phyloP scores from a whole-genome alignment of 2,113 vertebrate species.

The Xiphophorus maculatus region DNA sequence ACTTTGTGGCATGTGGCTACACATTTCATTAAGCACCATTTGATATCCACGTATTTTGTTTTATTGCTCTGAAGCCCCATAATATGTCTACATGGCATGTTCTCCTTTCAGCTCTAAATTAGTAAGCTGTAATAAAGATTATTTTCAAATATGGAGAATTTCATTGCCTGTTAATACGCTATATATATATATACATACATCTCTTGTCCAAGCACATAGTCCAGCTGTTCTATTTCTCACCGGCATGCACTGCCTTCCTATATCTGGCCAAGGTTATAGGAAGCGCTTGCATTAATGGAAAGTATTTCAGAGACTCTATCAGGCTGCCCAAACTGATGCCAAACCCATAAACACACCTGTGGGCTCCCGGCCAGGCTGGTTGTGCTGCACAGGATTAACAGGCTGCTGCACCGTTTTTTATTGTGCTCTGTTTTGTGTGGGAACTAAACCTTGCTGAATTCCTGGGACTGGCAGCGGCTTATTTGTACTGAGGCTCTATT shows the following conservation, averaged over 20 bases:
- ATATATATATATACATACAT: background rate
- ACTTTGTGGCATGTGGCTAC: constrained; percentile 32
- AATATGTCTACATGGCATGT: constrained; percentile 28
- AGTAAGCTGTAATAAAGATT: constrained; percentile 4
- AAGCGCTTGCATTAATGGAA: constrained; percentile 48
- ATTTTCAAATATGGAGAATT: background rate
- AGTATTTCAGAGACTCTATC: constrained; percentile 47
- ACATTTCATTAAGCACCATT: constrained; percentile 7
- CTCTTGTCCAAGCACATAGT: background rate
- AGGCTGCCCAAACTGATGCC: constrained; percentile 39
- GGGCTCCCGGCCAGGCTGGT: constrained; percentile 41
- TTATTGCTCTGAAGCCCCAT: background rate
- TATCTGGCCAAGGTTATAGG: constrained; percentile 60
- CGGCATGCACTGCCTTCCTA: constrained; percentile 47
- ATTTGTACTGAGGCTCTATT: constrained; percentile 48
- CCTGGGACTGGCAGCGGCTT: background rate
- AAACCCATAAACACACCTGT: constrained; percentile 53
- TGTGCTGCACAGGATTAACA: constrained; percentile 34
- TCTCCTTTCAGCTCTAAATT: constrained; percentile 8
- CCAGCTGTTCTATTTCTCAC: constrained; percentile 49
- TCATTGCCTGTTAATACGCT: background rate
- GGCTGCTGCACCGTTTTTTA: constrained; percentile 12
- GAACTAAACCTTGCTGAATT: constrained; percentile 27
- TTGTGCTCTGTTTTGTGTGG: constrained; percentile 31
- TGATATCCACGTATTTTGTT: constrained; percentile 9